These are phyloP conservation scores for Sipha maydis DNA, from an alignment of 2,888 invertebrate species.

Conservation along the genomic window DNA sequence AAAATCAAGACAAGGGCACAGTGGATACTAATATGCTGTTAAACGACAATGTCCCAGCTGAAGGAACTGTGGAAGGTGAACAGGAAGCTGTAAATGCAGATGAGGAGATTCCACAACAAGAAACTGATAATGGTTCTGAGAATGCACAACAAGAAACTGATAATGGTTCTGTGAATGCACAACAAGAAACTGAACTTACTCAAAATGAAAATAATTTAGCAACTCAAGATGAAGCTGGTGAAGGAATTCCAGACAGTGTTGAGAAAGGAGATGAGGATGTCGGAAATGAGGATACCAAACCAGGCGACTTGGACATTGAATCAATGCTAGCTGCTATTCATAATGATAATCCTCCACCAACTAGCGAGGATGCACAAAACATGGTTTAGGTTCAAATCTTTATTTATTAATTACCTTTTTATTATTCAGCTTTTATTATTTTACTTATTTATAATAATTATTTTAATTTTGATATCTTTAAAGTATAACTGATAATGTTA, in stretches of 20 bases:
- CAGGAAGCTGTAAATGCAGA: background rate
- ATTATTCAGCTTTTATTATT: background rate
- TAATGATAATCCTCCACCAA: conserved; percentile 58
- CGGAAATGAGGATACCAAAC: background rate
- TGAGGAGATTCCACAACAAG: background rate
- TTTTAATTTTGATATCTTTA: background rate
- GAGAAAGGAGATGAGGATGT: background rate
- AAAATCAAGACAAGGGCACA: background rate
- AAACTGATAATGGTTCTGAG: background rate
- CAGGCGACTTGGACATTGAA: conserved; percentile 62
- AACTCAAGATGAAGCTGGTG: background rate
- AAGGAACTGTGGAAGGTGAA: background rate
- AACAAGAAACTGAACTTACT: background rate
- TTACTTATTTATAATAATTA: background rate
- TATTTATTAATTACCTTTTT: background rate
- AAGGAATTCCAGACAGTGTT: background rate
- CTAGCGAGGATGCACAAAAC: background rate
- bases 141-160: background rate
- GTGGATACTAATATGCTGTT: conserved; percentile 43
- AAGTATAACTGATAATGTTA: background rate
- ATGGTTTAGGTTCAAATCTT: background rate
- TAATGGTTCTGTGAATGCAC: too few relatives aligned
- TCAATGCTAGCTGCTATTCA: conserved; percentile 64
- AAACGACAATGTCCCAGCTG: conserved; percentile 21
- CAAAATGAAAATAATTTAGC: background rate